A percentile compares a stretch with the other conserved stretches of the same genome.
These are phyloP conservation scores for Spea bombifrons DNA, from an alignment of 2,113 vertebrate genomes.

Conservation along the genomic window DNA sequence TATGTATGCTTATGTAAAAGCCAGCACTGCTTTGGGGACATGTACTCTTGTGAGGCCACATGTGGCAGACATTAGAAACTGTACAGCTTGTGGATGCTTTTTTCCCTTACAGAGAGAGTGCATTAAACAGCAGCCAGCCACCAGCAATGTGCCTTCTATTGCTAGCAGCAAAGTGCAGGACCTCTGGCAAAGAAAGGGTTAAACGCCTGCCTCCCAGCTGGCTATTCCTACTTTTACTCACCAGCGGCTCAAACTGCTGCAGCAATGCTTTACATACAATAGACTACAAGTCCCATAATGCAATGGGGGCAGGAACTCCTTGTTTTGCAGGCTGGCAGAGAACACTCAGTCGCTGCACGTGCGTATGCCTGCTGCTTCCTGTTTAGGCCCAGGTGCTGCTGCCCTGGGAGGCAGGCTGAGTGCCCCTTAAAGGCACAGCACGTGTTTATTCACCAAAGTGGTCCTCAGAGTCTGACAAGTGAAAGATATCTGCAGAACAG, in stretches of 20 bases:
- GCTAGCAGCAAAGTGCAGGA: no score
- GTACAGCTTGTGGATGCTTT: neutral
- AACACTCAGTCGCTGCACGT: neutral
- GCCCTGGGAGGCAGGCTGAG: neutral
- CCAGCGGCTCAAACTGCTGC: neutral
- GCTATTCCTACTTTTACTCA: neutral
- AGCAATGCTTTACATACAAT: neutral
- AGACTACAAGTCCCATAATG: constrained; percentile 26
- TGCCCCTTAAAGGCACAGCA: neutral
- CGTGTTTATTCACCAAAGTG: no score
- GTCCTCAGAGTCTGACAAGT: no score
- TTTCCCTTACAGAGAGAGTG: neutral
- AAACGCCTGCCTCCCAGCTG: neutral
- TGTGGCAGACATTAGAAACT: neutral
- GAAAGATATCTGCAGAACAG: no score
- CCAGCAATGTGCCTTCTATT: no score
- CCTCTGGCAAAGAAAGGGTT: no score
- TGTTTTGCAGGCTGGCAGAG: no score
- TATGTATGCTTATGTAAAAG: no score
- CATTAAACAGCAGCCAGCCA: no score
- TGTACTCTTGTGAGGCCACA: neutral
- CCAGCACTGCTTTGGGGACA: no score
- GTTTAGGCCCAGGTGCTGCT: neutral
- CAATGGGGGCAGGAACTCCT: neutral
- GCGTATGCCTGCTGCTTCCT: neutral